These are phyloP conservation scores for Agapornis roseicollis DNA, from an alignment of 2,113 vertebrate species.

Conservation along the genomic window DNA sequence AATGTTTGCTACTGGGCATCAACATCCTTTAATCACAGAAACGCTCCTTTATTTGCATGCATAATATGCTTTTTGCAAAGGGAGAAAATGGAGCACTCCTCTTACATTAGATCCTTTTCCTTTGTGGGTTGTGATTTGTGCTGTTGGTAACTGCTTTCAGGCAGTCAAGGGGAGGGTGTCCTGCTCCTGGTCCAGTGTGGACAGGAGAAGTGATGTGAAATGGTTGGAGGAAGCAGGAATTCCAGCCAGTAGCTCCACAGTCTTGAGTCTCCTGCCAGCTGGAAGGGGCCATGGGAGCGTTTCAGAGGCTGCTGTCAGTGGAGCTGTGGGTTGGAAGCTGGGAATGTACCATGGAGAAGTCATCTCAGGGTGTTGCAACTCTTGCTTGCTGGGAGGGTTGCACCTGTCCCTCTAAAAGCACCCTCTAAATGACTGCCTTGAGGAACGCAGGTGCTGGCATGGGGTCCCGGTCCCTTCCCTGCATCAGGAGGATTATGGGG, in stretches of 20 bases:
- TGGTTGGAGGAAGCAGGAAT: neutral
- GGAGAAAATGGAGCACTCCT: neutral
- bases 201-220: neutral
- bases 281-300: neutral
- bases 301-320: neutral
- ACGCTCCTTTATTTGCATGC: neutral
- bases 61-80: neutral
- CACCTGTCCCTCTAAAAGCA: rapidly evolving
- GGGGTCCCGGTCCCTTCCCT: neutral
- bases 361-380: neutral
- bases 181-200: neutral
- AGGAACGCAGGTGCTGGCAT: rapidly evolving
- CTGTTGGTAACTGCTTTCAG: neutral
- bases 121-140: neutral
- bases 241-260: neutral
- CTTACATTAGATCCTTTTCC: neutral
- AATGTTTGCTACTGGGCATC: neutral
- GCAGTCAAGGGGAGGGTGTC: neutral
- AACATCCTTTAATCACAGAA: neutral
- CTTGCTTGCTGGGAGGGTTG: rapidly evolving
- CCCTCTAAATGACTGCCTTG: neutral
- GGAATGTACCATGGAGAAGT: neutral
- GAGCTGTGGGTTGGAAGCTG: neutral
- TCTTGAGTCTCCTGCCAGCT: neutral
- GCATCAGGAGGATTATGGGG: neutral